Evolutionary conservation across 2,113 vertebrate genomes (phyloP).

Genomic region (Probosciger aterrimus): DNA sequence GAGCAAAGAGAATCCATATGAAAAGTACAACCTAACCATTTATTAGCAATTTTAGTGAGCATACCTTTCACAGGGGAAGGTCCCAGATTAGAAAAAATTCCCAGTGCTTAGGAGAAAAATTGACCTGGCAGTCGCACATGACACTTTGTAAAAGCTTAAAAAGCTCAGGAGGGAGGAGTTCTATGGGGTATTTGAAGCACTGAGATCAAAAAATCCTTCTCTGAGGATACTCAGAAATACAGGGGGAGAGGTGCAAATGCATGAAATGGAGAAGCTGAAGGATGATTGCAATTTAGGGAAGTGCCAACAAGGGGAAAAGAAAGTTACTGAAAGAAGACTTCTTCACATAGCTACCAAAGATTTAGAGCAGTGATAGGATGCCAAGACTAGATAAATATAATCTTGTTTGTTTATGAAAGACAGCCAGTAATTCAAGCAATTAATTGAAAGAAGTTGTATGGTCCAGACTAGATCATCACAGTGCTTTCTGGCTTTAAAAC

Average conservation of each 20-base stretch:
- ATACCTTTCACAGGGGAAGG: not conserved
- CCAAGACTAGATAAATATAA: not conserved
- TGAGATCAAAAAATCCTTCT: not conserved
- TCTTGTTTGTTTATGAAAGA: not conserved
- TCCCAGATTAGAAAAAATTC: not conserved
- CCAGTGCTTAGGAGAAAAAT: not conserved
- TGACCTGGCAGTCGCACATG: not conserved
- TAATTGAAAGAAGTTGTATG: not conserved
- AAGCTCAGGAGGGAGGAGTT: not conserved
- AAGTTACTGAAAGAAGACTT: not conserved
- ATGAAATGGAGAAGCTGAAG: not conserved
- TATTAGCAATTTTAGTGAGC: not conserved
- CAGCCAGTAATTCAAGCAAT: not conserved
- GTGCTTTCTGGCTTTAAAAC: not conserved
- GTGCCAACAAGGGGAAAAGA: not conserved
- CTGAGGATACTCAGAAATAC: not conserved
- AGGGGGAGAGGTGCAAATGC: not conserved
- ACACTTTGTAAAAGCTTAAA: not conserved
- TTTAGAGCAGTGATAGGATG: not conserved
- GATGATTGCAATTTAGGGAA: not conserved
- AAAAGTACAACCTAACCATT: not conserved
- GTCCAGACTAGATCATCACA: not conserved
- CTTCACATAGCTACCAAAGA: not conserved
- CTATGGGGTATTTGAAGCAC: not conserved
- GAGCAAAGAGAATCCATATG: not conserved